Evolutionary conservation across 2,113 vertebrate species (phyloP), one percentile per base, ranked within the genome.

Genomic region (Corythornis madagascariensis): DNA sequence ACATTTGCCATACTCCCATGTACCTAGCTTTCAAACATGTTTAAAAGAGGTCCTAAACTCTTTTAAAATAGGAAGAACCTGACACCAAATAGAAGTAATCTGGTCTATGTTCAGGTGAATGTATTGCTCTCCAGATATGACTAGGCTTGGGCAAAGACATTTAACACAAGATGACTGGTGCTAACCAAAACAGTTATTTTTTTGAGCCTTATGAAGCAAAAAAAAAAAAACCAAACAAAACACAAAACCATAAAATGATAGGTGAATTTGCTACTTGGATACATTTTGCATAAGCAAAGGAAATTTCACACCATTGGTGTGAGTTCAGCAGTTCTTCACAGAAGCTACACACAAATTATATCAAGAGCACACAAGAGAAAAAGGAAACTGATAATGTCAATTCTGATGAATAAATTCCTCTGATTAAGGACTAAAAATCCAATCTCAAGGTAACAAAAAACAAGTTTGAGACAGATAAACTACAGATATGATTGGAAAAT

Each of bases 101-200:
- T 50, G 14, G 9, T 24, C 40, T 45, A 16, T 4, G 8, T 11
- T 42, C 73, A 45, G 14, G 16, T 61, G 43, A 89, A 43, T 9
- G 4, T 6, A 67, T 2, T 78, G 50, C 56, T 16, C 38, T 63
- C 29, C 57, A 38, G 16, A 31, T 70, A 92, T 21, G 31, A 31
- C 29, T 24, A 2, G 2, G 35, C 4, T 64, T 53, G 31, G n/a
- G 48, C 33, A 31, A 0, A 31, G 10, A 52, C 11, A n/a, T 15
- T 50, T 26, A 74, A 82, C 3, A 2, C 6, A 63, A 50, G 26
- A 70, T 28, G 21, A 13, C 57, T 29, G 13, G 7, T 47, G 28
- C 26, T 67, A 60, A 82, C 8, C 22, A 66, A 64, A 93, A 77
- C 1, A 56, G 18, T 0, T 16, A 48, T 11, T 25, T 52, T 72